Conservation (phyloP, 2,888 invertebrate species). For the Eupithecia abbreviata region DNA sequence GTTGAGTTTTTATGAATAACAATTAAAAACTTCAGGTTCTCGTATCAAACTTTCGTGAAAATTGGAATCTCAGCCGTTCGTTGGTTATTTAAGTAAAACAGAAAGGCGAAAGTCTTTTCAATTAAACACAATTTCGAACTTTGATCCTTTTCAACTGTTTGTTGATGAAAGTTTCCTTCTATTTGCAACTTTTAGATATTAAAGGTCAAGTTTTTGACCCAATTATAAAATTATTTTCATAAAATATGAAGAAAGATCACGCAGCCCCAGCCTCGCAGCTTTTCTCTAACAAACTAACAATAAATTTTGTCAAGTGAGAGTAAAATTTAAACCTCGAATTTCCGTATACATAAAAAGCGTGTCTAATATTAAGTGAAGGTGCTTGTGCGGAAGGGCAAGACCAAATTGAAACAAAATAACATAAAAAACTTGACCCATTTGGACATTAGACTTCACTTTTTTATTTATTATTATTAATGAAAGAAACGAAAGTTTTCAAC, state of each 20-base stretch:
- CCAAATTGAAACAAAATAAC: too few relatives aligned
- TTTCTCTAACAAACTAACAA: neutral
- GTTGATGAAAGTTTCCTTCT: constrained; percentile 38
- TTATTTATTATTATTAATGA: too few relatives aligned
- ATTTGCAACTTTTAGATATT: constrained; percentile 35
- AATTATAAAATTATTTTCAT: neutral
- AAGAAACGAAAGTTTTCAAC: too few relatives aligned
- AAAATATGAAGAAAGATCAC: neutral
- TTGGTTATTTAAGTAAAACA: constrained; percentile 47
- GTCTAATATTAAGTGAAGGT: too few relatives aligned
- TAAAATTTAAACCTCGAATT: neutral
- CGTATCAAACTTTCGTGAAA: constrained; percentile 46
- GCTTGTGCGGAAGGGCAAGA: too few relatives aligned
- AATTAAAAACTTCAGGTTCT: constrained; percentile 47
- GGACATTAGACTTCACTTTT: too few relatives aligned
- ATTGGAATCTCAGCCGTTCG: constrained; percentile 45
- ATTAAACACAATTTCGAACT: constrained; percentile 46
- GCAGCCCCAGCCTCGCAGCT: neutral
- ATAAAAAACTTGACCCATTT: too few relatives aligned
- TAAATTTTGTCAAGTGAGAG: neutral
- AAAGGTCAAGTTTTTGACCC: constrained; percentile 20
- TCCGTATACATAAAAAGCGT: neutral
- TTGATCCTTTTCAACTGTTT: constrained; percentile 45
- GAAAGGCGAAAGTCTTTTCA: constrained; percentile 46
- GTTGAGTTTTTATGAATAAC: constrained; percentile 44